Conservation (phyloP, 1,140 invertebrate genomes). For the Bilobella aurantiaca region DNA sequence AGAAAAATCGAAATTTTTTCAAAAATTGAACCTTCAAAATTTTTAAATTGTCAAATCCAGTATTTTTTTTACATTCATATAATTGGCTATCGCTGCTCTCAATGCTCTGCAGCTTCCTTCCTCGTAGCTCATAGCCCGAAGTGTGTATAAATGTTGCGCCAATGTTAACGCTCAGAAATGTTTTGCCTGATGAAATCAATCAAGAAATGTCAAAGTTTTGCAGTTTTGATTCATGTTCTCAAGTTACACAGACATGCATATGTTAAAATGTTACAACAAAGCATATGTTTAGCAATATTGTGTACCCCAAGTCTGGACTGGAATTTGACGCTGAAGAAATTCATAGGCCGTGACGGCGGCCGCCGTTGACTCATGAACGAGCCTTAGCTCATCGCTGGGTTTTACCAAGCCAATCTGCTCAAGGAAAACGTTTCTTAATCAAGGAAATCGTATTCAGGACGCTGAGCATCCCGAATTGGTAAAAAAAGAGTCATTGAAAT, state of each 20-base stretch:
- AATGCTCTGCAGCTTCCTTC: conserved; percentile 2
- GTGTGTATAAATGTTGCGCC: conserved; percentile 20
- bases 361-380: conserved; percentile 31
- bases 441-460: conserved; percentile 2
- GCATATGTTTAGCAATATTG: conserved; percentile 7
- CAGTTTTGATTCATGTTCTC: too few species aligned
- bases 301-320: not conserved
- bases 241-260: too few species aligned
- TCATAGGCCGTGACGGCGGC: conserved; percentile 13
- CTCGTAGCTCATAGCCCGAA: conserved; percentile 13
- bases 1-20: conserved; percentile 2
- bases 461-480: not conserved
- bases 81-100: not conserved
- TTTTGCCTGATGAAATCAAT: conserved; percentile 2
- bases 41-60: too few species aligned
- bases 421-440: conserved; percentile 4
- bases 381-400: conserved; percentile 20
- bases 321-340: not conserved
- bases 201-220: too few species aligned
- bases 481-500: not conserved
- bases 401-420: conserved; percentile 25
- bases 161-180: conserved; percentile 20
- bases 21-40: not conserved
- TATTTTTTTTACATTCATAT: conserved; percentile 14
- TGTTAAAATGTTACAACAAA: too few species aligned